phyloP scores from a whole-genome alignment of 2,797 vertebrate species.

The Catostomus latipinnis region DNA sequence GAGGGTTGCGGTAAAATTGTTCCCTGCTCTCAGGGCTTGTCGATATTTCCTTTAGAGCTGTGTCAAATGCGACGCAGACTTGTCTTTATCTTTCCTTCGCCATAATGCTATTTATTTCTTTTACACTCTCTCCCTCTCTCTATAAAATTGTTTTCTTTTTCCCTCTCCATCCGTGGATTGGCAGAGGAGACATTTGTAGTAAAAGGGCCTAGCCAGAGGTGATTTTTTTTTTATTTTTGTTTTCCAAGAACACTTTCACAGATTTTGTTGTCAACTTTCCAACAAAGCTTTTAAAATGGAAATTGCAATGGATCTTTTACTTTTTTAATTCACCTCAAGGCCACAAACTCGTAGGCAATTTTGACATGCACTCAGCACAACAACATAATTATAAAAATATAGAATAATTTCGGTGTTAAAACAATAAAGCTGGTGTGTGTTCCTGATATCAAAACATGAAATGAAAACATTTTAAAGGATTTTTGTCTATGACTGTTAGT shows the following conservation, averaged over 20 bases:
- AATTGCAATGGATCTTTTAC: slow-evolving; percentile 46
- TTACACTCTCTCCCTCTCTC: background rate
- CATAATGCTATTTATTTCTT: background rate
- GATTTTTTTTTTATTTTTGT: slow-evolving; percentile 44
- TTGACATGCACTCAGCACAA: too few species aligned
- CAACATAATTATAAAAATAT: too few species aligned
- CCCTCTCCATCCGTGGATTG: slow-evolving; percentile 19
- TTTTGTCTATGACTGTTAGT: too few species aligned
- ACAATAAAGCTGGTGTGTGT: background rate
- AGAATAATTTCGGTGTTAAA: background rate
- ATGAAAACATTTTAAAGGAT: too few species aligned
- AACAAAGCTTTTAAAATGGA: slow-evolving; percentile 57
- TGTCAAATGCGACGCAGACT: slow-evolving; percentile 10
- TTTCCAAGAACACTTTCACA: background rate
- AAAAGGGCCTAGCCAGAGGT: slow-evolving; percentile 42
- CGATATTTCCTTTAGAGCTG: slow-evolving; percentile 26
- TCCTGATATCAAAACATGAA: background rate
- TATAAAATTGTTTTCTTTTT: slow-evolving; percentile 39
- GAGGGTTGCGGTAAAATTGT: slow-evolving; percentile 27
- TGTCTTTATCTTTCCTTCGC: background rate
- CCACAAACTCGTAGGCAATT: background rate
- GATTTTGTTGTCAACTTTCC: slow-evolving; percentile 53
- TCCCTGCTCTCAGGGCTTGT: slow-evolving; percentile 12
- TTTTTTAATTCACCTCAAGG: slow-evolving; percentile 40
- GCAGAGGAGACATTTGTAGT: slow-evolving; percentile 33